A percentile compares a stretch with the other conserved stretches of the same genome.
Conservation (phyloP, 2,888 invertebrate genomes). For the Drosophila imparisetae region DNA sequence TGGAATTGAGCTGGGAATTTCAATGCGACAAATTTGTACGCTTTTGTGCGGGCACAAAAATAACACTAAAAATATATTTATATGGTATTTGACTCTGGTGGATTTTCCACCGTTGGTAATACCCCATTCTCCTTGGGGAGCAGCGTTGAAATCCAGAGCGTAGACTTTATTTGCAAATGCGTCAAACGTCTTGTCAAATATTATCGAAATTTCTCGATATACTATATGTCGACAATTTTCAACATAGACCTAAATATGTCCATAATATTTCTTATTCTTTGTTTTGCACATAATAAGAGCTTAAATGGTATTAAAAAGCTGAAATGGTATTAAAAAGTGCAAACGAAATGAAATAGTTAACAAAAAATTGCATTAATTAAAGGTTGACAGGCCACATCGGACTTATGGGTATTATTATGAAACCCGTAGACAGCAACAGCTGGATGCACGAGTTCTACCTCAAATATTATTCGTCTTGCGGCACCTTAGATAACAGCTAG, state of each 20-base stretch:
- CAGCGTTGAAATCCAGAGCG: background rate
- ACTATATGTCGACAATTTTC: background rate
- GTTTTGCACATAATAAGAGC: background rate
- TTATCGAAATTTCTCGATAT: no score
- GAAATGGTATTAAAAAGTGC: no score
- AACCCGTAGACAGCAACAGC: background rate
- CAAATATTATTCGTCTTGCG: background rate
- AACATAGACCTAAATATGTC: background rate
- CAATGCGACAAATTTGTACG: constrained; percentile 1
- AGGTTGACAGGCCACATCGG: background rate
- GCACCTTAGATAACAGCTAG: background rate
- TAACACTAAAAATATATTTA: background rate
- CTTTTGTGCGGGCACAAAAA: constrained; percentile 6
- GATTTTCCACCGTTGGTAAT: constrained; percentile 14
- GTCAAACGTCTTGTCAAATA: background rate
- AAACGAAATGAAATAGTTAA: background rate
- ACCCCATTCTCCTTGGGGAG: background rate
- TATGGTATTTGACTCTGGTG: background rate
- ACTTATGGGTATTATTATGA: background rate
- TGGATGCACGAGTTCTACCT: background rate
- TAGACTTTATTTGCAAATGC: background rate
- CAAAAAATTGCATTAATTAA: background rate
- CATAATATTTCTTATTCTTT: background rate
- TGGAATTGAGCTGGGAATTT: constrained; percentile 35
- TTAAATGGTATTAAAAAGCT: no score